Percentiles rank a stretch among this genome's conserved stretches.
These are phyloP conservation scores for Serilophus lunatus DNA, from an alignment of 2,113 vertebrate genomes.

Conservation along the genomic window DNA sequence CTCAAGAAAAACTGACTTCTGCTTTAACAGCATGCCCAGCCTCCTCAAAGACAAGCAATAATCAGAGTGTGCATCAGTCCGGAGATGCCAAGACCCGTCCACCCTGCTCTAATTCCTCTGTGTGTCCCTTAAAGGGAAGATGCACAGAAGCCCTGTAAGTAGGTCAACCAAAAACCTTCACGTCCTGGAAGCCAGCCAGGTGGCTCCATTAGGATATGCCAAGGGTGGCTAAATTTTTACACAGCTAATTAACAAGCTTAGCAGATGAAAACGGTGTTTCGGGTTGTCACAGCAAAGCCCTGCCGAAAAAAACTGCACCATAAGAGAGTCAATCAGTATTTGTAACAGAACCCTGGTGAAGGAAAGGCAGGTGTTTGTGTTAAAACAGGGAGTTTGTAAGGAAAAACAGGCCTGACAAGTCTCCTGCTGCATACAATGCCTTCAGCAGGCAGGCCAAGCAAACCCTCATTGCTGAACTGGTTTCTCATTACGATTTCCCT, in stretches of 20 bases:
- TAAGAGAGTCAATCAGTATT: neutral
- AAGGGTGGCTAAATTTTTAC: neutral
- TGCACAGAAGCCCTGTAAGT: neutral
- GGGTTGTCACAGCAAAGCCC: neutral
- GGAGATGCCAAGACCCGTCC: neutral
- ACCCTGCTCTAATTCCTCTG: neutral
- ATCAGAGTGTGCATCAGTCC: neutral
- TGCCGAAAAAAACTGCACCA: neutral
- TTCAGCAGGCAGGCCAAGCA: neutral
- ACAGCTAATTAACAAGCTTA: neutral
- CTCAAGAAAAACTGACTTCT: neutral
- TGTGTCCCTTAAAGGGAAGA: neutral
- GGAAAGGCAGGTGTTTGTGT: neutral
- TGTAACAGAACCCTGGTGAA: neutral
- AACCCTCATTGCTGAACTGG: conserved; percentile 20
- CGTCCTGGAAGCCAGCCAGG: conserved; percentile 1
- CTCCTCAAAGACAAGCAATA: neutral
- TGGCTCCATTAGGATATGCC: neutral
- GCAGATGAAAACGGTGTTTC: fast-evolving
- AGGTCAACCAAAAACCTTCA: conserved; percentile 44
- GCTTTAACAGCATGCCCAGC: neutral
- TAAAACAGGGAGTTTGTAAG: neutral
- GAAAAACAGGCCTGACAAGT: conserved; percentile 30
- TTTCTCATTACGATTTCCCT: conserved; percentile 30
- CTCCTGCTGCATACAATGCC: neutral